These are phyloP conservation scores for Enteromius argenteus DNA, from an alignment of 2,797 vertebrate species.

Conservation along the genomic window DNA sequence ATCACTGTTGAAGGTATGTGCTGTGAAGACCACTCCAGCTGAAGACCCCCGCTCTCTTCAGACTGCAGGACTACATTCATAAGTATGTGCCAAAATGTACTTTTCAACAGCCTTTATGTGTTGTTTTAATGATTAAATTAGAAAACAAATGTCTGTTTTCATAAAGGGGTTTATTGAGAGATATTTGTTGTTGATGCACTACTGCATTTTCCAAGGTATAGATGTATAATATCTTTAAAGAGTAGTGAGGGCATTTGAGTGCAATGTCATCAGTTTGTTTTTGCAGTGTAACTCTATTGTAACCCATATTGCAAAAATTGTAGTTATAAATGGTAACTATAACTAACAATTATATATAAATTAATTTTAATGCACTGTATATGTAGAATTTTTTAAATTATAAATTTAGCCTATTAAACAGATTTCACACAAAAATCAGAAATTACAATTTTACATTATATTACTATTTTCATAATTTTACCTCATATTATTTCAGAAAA, in stretches of 20 bases:
- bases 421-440: neutral
- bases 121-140: neutral
- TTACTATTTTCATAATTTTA: neutral
- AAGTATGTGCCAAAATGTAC: constrained; percentile 22
- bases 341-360: neutral
- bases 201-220: neutral
- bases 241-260: neutral
- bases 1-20: constrained; percentile 77
- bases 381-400: neutral
- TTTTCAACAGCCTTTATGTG: neutral
- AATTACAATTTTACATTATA: neutral
- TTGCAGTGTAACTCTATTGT: neutral
- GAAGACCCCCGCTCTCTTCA: constrained; percentile 12
- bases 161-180: neutral
- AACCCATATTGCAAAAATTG: neutral
- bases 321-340: neutral
- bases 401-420: neutral
- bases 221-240: neutral
- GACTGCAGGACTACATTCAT: constrained; percentile 26
- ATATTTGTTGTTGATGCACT: constrained; percentile 7
- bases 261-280: neutral
- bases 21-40: constrained; percentile 30
- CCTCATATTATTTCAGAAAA: neutral
- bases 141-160: neutral
- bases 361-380: neutral